phyloP scores from a whole-genome alignment of 2,113 vertebrate species.

The Felis catus region DNA sequence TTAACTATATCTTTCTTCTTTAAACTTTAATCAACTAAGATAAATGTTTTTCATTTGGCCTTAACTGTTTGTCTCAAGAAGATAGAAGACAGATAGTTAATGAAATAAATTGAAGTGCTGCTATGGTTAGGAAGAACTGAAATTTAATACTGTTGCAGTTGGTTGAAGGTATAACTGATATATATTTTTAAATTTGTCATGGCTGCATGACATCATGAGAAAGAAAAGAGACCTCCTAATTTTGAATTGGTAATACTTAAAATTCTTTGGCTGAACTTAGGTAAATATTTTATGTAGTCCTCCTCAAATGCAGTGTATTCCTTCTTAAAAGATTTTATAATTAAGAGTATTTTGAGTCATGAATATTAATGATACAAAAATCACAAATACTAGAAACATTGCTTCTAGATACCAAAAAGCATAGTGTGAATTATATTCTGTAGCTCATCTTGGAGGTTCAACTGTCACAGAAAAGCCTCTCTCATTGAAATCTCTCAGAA shows the following conservation, averaged over 20 bases:
- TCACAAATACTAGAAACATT: conserved; percentile 64
- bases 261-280: not conserved
- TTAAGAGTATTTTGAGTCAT: conserved; percentile 25
- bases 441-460: conserved; percentile 56
- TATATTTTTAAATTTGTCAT: conserved; percentile 31
- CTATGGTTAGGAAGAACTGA: conserved; percentile 35
- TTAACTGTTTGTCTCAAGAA: conserved; percentile 69
- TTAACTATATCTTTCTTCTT: conserved; percentile 68
- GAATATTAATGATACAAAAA: conserved; percentile 48
- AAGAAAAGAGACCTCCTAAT: not conserved
- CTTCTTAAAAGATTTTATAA: conserved; percentile 43
- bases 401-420: conserved; percentile 49
- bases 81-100: conserved; percentile 70
- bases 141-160: conserved; percentile 35
- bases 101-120: conserved; percentile 62
- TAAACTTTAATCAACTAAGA: conserved; percentile 77
- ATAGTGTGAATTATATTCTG: conserved; percentile 58
- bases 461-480: conserved; percentile 49
- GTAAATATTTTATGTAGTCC: conserved; percentile 53
- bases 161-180: conserved; percentile 29
- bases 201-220: not conserved
- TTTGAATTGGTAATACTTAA: not conserved
- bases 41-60: conserved; percentile 78
- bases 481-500: conserved; percentile 52
- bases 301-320: conserved; percentile 44